phyloP scores from a whole-genome alignment of 2,113 vertebrate species.

The Larimichthys polyactis region DNA sequence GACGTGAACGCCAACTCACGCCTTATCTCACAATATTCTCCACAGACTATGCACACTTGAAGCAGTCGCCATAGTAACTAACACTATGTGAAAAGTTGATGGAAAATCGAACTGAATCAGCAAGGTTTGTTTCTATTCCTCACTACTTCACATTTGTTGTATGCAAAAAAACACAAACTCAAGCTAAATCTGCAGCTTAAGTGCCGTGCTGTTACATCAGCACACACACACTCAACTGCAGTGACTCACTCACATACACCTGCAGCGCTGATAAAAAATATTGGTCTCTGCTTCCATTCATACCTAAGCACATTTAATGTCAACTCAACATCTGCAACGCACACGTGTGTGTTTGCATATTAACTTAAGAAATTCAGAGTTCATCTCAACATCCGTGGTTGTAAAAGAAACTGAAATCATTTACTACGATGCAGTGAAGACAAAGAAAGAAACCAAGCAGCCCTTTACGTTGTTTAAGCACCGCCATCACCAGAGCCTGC shows the following conservation, averaged over 20 bases:
- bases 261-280: slow-evolving; percentile 23
- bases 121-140: slow-evolving; percentile 21
- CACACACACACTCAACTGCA: slow-evolving; percentile 28
- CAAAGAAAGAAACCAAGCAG: not conserved
- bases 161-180: slow-evolving; percentile 11
- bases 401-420: not conserved
- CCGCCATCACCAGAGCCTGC: slow-evolving; percentile 15
- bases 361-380: not conserved
- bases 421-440: not conserved
- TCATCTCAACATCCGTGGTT: not conserved
- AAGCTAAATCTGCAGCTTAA: slow-evolving; percentile 35
- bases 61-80: slow-evolving; percentile 47
- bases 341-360: not conserved
- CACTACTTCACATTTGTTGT: slow-evolving; percentile 12
- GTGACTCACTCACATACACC: slow-evolving; percentile 24
- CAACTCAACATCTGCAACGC: not conserved
- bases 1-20: not conserved
- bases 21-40: slow-evolving; percentile 27
- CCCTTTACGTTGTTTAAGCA: slow-evolving; percentile 12
- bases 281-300: slow-evolving; percentile 20
- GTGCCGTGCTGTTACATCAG: slow-evolving; percentile 37
- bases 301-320: slow-evolving; percentile 1
- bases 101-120: slow-evolving; percentile 59
- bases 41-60: slow-evolving; percentile 13
- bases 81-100: slow-evolving; percentile 49